Percentiles rank a stretch among this genome's conserved stretches.
These are phyloP conservation scores for Idaea aversata DNA, from an alignment of 2,888 invertebrate species.

Conservation along the genomic window DNA sequence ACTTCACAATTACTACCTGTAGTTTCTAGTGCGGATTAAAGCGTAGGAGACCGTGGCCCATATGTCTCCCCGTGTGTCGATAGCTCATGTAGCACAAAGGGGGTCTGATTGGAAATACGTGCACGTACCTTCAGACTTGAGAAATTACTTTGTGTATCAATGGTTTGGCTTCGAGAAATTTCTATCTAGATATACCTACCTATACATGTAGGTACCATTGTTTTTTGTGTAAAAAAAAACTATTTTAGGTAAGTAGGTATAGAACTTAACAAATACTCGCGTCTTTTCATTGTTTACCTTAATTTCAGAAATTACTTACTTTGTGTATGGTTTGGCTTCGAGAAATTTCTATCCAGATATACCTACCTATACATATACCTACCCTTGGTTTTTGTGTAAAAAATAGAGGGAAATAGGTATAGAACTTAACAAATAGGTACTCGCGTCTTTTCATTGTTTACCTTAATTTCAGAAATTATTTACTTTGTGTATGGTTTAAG, in stretches of 20 bases:
- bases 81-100: slow-evolving; percentile 45
- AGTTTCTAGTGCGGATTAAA: slow-evolving; percentile 51
- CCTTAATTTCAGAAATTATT: slow-evolving; percentile 29
- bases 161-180: slow-evolving; percentile 30
- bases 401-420: no score
- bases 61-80: slow-evolving; percentile 40
- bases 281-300: no score
- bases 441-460: no score
- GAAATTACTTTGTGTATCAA: slow-evolving; percentile 31
- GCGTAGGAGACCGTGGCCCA: slow-evolving; percentile 43
- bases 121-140: slow-evolving; percentile 30
- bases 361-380: no score
- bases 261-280: no score
- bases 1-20: slow-evolving; percentile 29
- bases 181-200: slow-evolving; percentile 17
- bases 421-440: no score
- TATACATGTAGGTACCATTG: slow-evolving; percentile 3
- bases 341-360: no score
- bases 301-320: slow-evolving; percentile 27
- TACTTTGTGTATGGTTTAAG: slow-evolving; percentile 30
- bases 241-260: no score
- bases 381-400: no score
- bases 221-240: no score
- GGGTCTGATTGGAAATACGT: slow-evolving; percentile 45
- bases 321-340: no score